Evolutionary conservation across 2,113 vertebrate species (phyloP).

Genomic region (Calypte anna): DNA sequence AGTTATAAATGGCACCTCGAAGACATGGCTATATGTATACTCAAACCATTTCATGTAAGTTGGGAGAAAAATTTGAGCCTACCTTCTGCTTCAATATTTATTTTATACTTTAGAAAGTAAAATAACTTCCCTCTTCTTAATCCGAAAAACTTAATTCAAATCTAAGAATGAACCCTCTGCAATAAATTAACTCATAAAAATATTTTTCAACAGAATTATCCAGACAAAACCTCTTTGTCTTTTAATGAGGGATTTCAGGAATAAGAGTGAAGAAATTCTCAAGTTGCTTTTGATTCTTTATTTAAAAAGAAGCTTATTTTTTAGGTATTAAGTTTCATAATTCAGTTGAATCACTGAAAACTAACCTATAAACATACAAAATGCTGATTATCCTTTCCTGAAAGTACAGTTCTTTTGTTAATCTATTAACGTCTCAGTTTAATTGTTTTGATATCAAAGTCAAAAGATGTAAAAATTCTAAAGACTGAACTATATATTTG

Average conservation of each 20-base stretch:
- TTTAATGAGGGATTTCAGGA: background rate
- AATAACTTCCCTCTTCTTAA: background rate
- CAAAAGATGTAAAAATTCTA: background rate
- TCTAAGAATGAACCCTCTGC: background rate
- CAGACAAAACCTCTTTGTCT: background rate
- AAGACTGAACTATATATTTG: background rate
- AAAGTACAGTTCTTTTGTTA: background rate
- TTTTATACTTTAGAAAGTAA: background rate
- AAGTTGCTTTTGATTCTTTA: background rate
- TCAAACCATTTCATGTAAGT: background rate
- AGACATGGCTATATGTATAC: background rate
- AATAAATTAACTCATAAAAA: background rate
- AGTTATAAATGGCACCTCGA: background rate
- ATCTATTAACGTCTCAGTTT: too few species aligned
- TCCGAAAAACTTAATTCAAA: background rate
- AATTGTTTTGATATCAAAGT: background rate
- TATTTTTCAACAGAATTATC: background rate
- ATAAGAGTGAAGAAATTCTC: background rate
- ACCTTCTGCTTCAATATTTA: background rate
- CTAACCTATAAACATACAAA: accelerated
- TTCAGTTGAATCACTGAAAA: background rate
- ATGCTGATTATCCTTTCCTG: background rate
- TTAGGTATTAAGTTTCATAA: background rate
- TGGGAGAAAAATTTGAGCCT: background rate
- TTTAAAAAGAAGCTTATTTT: background rate